Evolutionary conservation across 2,888 invertebrate species (phyloP), one percentile per base, ranked within the genome.

Genomic region (Lissonota sp.): DNA sequence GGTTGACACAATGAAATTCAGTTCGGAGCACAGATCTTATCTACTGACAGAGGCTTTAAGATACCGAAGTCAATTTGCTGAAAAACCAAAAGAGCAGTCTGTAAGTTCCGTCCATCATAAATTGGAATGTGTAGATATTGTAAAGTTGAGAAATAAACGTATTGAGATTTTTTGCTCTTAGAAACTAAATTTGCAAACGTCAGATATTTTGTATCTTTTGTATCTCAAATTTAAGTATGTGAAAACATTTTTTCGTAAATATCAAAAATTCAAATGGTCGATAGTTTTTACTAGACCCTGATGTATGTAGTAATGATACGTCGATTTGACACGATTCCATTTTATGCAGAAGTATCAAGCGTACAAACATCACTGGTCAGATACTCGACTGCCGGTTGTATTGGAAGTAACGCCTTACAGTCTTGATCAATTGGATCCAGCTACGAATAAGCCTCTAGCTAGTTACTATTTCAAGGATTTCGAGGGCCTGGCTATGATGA

Each of bases 321-420:
- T 26, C 3, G 26, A 26, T 26, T 2, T 3, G 26, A 26, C 3
- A 2, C 1, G 3, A 26, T 26, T 26, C 26, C 26, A 26, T 26
- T 26, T 26, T 26, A 26, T 88, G 72, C 93, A 97, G 97, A 95
- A 95, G 89, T 98, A 96, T 93, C 96, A 97, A 93, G 98, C 97
- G 5, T 97, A 97, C 93, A 99, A 99, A 93, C 96, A 98, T 90
- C 99, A 99, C 90, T 99, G 99, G 99, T 98, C 98, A 62, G 98
- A 98, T 70, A 97, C 96, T 46, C 95, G 97, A 82, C 94, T 98
- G 55, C 98, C 98, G 0, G 95, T 98, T 14, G 95, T 97, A 37
- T 93, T 99, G 80, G 98, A 99, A 94, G 97, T 99, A 1, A 97
- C 97, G n/a, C 96, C 97, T 0, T 97, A 97, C 91, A 97, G 98